Conservation (phyloP, 1,140 invertebrate species). For the Stenopsyche tienmushanensis region DNA sequence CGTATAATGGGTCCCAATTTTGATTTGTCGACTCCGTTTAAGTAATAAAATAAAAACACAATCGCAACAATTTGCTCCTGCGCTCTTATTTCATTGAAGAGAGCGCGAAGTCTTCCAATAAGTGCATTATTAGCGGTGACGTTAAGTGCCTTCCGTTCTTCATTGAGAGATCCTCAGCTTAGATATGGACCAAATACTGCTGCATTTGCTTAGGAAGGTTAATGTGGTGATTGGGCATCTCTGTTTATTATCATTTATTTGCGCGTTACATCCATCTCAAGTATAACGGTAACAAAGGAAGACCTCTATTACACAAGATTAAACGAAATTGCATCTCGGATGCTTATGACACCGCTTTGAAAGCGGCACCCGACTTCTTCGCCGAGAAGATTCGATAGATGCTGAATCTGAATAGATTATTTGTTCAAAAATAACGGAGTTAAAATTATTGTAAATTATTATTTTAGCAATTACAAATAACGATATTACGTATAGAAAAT, state of each 20-base stretch:
- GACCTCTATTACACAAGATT: conserved; percentile 34
- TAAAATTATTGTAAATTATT: no score
- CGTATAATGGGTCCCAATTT: background rate
- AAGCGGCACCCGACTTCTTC: background rate
- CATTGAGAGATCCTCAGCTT: background rate
- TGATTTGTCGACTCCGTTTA: no score
- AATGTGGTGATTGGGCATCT: background rate
- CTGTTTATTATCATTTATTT: background rate
- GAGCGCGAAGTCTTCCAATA: no score
- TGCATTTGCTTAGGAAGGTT: background rate
- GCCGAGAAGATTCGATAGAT: no score
- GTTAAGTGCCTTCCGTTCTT: background rate
- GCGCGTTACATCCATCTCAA: conserved; percentile 18
- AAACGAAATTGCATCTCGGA: conserved; percentile 38
- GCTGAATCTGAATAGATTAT: no score
- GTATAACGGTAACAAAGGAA: conserved; percentile 33
- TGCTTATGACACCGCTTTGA: background rate
- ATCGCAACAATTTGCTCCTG: background rate
- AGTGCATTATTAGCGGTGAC: background rate
- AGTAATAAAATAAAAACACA: background rate
- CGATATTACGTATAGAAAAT: no score
- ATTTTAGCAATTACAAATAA: no score
- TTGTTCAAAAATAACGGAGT: no score
- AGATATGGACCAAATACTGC: background rate
- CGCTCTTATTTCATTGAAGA: background rate